Conservation (phyloP, 2,888 invertebrate genomes). For the Folsomia manolachei region DNA sequence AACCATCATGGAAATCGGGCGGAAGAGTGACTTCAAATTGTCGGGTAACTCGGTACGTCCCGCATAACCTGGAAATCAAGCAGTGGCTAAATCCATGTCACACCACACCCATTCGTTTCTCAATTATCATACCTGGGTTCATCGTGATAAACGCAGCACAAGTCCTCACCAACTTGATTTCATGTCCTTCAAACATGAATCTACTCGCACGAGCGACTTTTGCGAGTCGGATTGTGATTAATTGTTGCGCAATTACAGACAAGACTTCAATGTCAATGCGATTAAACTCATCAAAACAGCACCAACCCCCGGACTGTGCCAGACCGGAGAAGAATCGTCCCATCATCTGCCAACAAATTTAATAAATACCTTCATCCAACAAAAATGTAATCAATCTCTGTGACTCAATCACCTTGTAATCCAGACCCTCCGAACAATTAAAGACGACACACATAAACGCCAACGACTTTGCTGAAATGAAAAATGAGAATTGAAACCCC, state of each 20-base stretch:
- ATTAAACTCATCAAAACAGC: constrained; percentile 83
- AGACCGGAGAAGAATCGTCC: constrained; percentile 84
- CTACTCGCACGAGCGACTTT: constrained; percentile 68
- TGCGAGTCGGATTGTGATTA: constrained; percentile 82
- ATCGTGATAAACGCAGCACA: constrained; percentile 86
- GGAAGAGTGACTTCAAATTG: constrained; percentile 80
- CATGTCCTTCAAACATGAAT: constrained; percentile 85
- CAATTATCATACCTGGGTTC: constrained; percentile 69
- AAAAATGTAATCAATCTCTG: not conserved
- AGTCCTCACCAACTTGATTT: constrained; percentile 74
- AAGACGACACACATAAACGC: constrained; percentile 89
- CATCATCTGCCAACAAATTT: constrained; percentile 68
- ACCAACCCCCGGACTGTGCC: constrained; percentile 85
- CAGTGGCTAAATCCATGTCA: not conserved
- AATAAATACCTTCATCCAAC: constrained; percentile 10
- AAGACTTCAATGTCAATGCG: constrained; percentile 82
- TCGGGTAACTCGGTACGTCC: constrained; percentile 78
- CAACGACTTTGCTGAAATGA: constrained; percentile 79
- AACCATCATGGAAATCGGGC: constrained; percentile 89
- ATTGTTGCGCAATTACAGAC: constrained; percentile 84
- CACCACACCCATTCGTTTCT: not conserved
- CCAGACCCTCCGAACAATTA: constrained; percentile 80
- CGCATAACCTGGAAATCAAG: constrained; percentile 64
- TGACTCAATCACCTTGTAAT: constrained; percentile 56
- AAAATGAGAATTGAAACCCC: too few relatives aligned